Evolutionary conservation across 2,888 invertebrate species (phyloP).

Genomic region (Elmis aenea): DNA sequence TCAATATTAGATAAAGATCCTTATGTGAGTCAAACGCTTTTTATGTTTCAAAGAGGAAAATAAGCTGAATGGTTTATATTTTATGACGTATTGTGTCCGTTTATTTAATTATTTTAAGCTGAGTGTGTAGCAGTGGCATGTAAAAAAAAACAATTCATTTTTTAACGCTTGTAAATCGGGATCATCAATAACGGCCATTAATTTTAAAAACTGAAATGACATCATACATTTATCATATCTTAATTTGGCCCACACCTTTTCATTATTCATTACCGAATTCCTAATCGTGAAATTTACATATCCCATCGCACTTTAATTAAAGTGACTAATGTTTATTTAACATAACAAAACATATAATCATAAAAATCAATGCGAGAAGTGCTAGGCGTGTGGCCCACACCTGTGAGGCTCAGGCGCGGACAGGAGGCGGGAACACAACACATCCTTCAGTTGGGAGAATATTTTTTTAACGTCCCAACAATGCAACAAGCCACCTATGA

Average conservation of each 20-base stretch:
- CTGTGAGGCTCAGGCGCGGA: slow-evolving; percentile 32
- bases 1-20: too few relatives aligned
- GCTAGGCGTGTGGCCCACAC: slow-evolving; percentile 41
- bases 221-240: slow-evolving; percentile 38
- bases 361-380: slow-evolving; percentile 39
- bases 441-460: too few relatives aligned
- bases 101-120: not conserved
- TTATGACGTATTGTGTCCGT: not conserved
- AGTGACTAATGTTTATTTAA: slow-evolving; percentile 46
- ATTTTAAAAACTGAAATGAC: slow-evolving; percentile 29
- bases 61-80: too few relatives aligned
- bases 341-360: slow-evolving; percentile 46
- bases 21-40: too few relatives aligned
- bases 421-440: slow-evolving; percentile 29
- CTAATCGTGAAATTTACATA: slow-evolving; percentile 39
- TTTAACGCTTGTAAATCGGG: slow-evolving; percentile 19
- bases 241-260: slow-evolving; percentile 39
- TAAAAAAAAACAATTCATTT: slow-evolving; percentile 18
- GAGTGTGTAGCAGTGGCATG: not conserved
- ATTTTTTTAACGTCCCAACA: too few relatives aligned
- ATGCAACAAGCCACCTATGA: too few relatives aligned
- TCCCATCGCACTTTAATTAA: slow-evolving; percentile 43
- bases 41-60: too few relatives aligned
- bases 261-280: slow-evolving; percentile 35
- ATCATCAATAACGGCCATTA: slow-evolving; percentile 30